Base-by-base conservation (phyloP, 2,113 vertebrate genomes). In the Pyxicephalus adspersus region DNA sequence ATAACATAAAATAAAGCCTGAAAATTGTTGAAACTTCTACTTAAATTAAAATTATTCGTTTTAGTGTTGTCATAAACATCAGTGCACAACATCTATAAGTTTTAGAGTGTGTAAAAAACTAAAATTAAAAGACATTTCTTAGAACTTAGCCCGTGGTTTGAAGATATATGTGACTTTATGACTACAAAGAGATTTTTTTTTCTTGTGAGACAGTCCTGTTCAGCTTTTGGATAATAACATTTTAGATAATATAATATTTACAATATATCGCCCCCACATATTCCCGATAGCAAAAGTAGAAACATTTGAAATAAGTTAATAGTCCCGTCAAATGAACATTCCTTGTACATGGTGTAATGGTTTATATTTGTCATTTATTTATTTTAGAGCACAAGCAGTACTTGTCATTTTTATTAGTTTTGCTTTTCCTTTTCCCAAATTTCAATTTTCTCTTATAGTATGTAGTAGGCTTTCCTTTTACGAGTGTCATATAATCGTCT, bases 351-450 rank as follows among this genome's bases (percentile, higher is more conserved):
- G 31, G 13, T 82, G 75, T 82, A 82, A 82, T 75, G 31, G 70
- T 45, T 81, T 74, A 45, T 51, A 81, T 81, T 81, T 81, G 65
- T 82, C 70, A 82, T 82, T 73, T 74, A 74, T 75, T 82, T 73
- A 26, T 82, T 82, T 82, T 50, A 66, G 51, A 82, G 50, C 45
- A 64, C 70, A 20, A 73, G 68, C 68, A 55, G 61, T 60, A 18
- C 23, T 75, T 75, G 80, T 65, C 71, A 66, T 65, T 73, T 80
- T 75, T 82, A 81, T 75, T 75, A 25, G 61, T 82, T 75, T 82
- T 82, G 66, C 31, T 75, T 75, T 75, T 58, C 63, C 52, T 45
- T 75, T 67, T 82, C 19, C 28, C 34, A 66, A 74, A 82, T 75
- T 82, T 82, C 63, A 75, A 75, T 75, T 82, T 82, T 66, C 63